Base-by-base conservation (phyloP, 2,797 vertebrate species). In the Microctenopoma steveboyesi region DNA sequence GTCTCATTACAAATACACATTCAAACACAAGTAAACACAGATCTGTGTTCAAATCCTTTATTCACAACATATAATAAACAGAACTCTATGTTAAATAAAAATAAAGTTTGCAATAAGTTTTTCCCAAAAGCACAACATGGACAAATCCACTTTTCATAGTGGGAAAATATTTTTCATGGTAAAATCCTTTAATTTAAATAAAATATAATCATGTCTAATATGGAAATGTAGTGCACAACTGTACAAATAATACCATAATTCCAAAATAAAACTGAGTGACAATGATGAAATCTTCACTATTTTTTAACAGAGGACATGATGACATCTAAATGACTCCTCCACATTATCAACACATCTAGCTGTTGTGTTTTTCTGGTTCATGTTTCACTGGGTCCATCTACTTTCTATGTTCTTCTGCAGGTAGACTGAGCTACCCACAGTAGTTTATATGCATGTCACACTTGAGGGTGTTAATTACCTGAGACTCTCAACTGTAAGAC, bases 221-320 rank as follows among this genome's bases (percentile, higher is more conserved):
- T 78, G 69, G 86, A 87, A 85, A 76, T 57, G 73, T 87, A 93
- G 91, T 93, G 90, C 92, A 93, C 91, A 83, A 76, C 80, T 62
- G 46, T 42, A 13, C 68, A 80, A 65, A 69, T 50, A 42, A 78
- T 66, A 72, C 7, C 45, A 74, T 71, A 64, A 68, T 72, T 69
- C 14, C 69, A 55, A 52, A 66, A 56, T 7, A 49, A 78, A 78
- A 60, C 11, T 9, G 25, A 25, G 48, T 46, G 51, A 75, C 48
- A 35, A 4, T 50, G 0, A 39, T 18, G 18, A 28, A 55, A 13
- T 76, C 50, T 66, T 69, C 39, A 56, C 54, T 57, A 58, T 15
- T 63, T 64, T 30, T 30, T 30, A 65, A 64, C 46, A 54, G 35
- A 76, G 25, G 28, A 52, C 54, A 56, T 37, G n/a, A 62, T 11